Conservation (phyloP, 2,888 invertebrate genomes). For the Diarsia rubi region DNA sequence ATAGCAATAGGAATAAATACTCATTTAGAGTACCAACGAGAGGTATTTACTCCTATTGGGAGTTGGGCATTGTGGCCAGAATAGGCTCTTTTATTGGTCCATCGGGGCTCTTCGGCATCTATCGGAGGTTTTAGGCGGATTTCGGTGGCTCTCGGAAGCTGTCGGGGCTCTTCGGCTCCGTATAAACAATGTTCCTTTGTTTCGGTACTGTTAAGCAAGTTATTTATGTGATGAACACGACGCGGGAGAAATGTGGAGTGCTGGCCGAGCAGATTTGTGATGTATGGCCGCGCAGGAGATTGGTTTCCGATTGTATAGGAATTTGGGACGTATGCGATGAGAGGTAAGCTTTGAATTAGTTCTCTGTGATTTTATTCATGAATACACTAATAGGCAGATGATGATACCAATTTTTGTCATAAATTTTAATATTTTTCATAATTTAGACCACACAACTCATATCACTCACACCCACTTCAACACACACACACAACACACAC, state of each 20-base stretch:
- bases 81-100: constrained; percentile 77
- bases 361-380: not conserved
- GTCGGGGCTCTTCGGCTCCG: constrained; percentile 62
- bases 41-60: constrained; percentile 64
- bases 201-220: constrained; percentile 65
- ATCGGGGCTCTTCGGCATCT: constrained; percentile 71
- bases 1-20: constrained; percentile 57
- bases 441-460: no score
- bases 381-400: not conserved
- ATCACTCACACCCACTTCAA: no score
- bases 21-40: constrained; percentile 53
- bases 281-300: constrained; percentile 50
- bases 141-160: constrained; percentile 18
- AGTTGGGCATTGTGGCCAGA: constrained; percentile 62
- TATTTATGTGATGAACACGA: constrained; percentile 70
- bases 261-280: constrained; percentile 56
- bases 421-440: no score
- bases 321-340: constrained; percentile 19
- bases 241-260: constrained; percentile 54
- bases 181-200: constrained; percentile 71
- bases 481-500: no score
- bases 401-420: not conserved
- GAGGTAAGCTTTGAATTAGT: not conserved
- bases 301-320: constrained; percentile 56
- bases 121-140: constrained; percentile 43